Base-by-base conservation (phyloP, 2,113 vertebrate species). In the Copsychus sechellarum region DNA sequence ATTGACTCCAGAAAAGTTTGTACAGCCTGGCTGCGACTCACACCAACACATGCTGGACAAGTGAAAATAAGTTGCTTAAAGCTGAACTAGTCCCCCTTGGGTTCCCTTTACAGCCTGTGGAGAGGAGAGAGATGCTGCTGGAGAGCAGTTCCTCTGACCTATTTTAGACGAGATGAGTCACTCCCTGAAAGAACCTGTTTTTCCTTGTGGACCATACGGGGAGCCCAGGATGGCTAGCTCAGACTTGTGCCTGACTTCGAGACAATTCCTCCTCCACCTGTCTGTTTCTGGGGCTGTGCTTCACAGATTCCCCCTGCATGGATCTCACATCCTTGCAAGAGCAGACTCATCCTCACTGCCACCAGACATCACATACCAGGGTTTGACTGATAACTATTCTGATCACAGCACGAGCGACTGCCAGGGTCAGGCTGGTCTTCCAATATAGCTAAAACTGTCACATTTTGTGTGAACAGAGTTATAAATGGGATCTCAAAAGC, bases 361-460 rank as follows among this genome's bases (percentile, higher is more conserved):
- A 88, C 69, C 90, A 94, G 93, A 74, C 76, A 79, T 84, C 90
- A 26, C 61, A 74, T 9, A 22, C 43, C 9, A 0, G 56, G 47
- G 13, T 88, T 73, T 90, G 72, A 38, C 92, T 96, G 93, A 94
- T 96, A 90, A 92, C 92, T 94, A 93, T 95, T 92, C 96, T 23
- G 76, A 81, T 95, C 96, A 96, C 93, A 90, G 93, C 2, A n/a
- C 8, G 81, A 62, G 88, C 10, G 88, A 72, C 92, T 93, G 94
- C 82, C 95, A 92, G 90, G 94, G 92, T 93, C 82, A 92, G 80
- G 31, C 82, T 78, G 57, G 80, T 88, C 86, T 88, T 94, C 77
- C 57, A 84, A 50, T 45, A 57, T 6, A 93, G 71, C 82, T 93
- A 92, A 88, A 96, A 93, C 93, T 94, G 92, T 86, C 90, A 96